These are phyloP conservation scores for Onychorhynchus coronatus DNA, from an alignment of 2,113 vertebrate genomes.

Conservation along the genomic window DNA sequence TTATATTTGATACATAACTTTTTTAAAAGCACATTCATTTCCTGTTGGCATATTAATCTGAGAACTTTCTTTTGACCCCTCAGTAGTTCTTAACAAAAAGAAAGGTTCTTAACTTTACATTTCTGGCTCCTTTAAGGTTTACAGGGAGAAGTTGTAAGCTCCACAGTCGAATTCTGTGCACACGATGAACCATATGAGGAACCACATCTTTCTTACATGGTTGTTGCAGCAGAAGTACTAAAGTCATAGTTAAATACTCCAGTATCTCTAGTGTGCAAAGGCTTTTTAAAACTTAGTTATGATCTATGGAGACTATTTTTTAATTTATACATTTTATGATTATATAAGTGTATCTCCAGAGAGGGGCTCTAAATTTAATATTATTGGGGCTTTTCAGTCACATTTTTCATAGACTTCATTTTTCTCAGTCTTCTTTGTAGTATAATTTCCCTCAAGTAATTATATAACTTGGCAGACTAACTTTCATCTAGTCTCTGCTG, in stretches of 20 bases:
- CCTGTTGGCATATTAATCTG: not conserved
- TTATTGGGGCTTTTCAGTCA: not conserved
- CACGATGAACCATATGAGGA: not conserved
- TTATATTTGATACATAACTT: not conserved
- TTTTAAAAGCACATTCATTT: not conserved
- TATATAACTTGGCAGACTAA: slow-evolving; percentile 54
- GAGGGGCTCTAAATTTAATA: not conserved
- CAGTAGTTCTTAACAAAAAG: not conserved
- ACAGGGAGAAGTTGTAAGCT: not conserved
- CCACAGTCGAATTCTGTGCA: not conserved
- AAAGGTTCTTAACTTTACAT: not conserved
- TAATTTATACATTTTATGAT: not conserved
- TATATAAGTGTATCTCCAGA: not conserved
- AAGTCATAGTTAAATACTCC: not conserved
- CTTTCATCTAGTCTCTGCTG: slow-evolving; percentile 44
- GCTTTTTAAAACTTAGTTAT: not conserved
- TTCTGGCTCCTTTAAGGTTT: not conserved
- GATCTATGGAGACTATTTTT: not conserved
- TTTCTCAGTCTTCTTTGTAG: slow-evolving; percentile 29
- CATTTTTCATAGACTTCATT: not conserved
- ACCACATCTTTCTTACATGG: not conserved
- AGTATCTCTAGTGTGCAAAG: not conserved
- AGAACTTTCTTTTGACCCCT: not conserved
- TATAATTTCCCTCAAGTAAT: slow-evolving; percentile 61
- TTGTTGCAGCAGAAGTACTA: not conserved